Evolutionary conservation across 2,888 invertebrate genomes (phyloP), one percentile per base, ranked within the genome.

Genomic region (Meandrusa payeni): DNA sequence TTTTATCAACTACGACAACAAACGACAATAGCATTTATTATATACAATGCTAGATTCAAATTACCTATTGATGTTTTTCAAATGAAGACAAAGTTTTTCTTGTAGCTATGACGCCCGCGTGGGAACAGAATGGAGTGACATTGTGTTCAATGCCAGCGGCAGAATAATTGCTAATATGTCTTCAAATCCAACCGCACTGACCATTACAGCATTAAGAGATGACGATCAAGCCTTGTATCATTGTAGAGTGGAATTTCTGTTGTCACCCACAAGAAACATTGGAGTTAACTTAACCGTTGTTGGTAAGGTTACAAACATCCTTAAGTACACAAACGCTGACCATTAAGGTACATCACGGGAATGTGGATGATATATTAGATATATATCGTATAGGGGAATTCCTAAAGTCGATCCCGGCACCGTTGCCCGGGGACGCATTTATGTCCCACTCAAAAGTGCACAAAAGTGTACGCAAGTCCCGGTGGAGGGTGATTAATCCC

Each of bases 201-300:
- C 68, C 43, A 63, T 86, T 42, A 58, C 70, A 4, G 53, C 62
- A 0, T 61, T 88, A 29, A 63, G 68, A 5, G 78, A 76, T 31
- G 76, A 78, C 28, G 88, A 88, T 59, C 76, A 86, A 55, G 86
- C 76, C 0, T 53, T 90, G 33, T 91, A 90, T 69, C 88, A 90
- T 56, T 91, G 91, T 60, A 68, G 91, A 26, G 89, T 90, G 3
- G 91, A 91, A 72, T 91, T 90, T 71, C 69, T 82, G 13, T 73
- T 85, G 11, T 86, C 89, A 0, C 90, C 89, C 1, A 91, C 91
- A 1, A 83, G 89, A 52, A 90, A 91, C 55, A 73, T 86, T 19
- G 87, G 88, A 13, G 85, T 91, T 55, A 89, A 89, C 53, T 68
- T 91, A 24, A 89, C 88, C 55, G 80, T 91, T 48, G 52, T 56